Base-by-base conservation (phyloP, 2,888 invertebrate species). In the Athalia circularis region DNA sequence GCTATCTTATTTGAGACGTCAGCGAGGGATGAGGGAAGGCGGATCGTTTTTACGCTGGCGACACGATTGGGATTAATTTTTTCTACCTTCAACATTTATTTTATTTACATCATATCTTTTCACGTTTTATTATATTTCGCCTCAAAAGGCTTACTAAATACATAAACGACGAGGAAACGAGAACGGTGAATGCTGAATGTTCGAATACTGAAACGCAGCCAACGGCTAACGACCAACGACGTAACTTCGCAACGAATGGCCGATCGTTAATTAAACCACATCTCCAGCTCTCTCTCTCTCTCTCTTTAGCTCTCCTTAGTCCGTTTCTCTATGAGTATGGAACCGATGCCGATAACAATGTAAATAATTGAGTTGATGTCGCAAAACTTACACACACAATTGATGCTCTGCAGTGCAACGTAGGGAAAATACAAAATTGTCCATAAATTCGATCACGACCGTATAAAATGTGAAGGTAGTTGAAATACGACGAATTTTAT, bases 191-290 rank as follows among this genome's bases (percentile, higher is more conserved):
- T 50, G 29, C 52, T 29, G 11, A 54, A 54, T 29, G 29, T 29
- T 29, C 29, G 29, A 29, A 29, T 29, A 29, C 29, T 50, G 7
- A 13, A 61, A n/a, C 6, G 6, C 68, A 29, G 54, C 68, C 47
- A 54, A 68, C 54, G 50, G n/a, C 68, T 50, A 68, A 65, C 65
- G 65, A 65, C 47, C 65, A 65, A 47, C 47, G 68, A 54, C 54
- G 68, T 68, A 68, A 29, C 52, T 68, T 68, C 29, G 68, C 29
- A 2, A 29, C 2, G 29, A 29, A 29, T 29, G 29, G 68, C 13
- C 68, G 68, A 68, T 68, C 68, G 68, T 68, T 68, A 68, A 68
- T 68, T 68, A 68, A 54, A 54, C 52, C 68, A 29, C 29, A 29
- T 29, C 29, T 29, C 29, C 29, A 29, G 29, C 29, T 29, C 29